Percentiles rank a stretch among this genome's conserved stretches.
phyloP scores from a whole-genome alignment of 2,888 invertebrate species.

The Leptura quadrifasciata region DNA sequence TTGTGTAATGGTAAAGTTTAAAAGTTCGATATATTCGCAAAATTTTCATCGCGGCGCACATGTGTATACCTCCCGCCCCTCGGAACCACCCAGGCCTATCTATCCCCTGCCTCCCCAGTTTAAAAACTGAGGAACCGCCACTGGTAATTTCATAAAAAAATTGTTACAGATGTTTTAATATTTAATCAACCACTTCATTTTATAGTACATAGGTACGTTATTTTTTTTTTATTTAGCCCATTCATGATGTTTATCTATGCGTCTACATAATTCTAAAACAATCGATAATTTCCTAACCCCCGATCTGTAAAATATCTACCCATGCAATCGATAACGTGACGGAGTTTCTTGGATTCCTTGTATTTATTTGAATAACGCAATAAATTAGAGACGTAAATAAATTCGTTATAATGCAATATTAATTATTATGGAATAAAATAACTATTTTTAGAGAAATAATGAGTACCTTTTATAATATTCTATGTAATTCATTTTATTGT shows the following conservation, averaged over 20 bases:
- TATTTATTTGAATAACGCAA: background rate
- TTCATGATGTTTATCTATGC: background rate
- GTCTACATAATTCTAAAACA: background rate
- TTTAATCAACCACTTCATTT: too few relatives aligned
- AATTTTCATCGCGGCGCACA: too few relatives aligned
- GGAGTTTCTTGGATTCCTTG: background rate
- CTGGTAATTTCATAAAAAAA: too few relatives aligned
- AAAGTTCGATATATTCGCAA: too few relatives aligned
- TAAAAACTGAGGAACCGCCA: too few relatives aligned
- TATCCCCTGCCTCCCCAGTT: too few relatives aligned
- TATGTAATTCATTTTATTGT: too few relatives aligned
- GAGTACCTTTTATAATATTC: background rate
- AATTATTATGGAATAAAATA: background rate
- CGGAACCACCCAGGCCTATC: too few relatives aligned
- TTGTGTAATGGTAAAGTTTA: too few relatives aligned
- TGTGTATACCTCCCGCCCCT: too few relatives aligned
- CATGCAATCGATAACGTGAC: background rate
- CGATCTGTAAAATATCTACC: background rate
- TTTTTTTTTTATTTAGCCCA: background rate
- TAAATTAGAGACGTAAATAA: background rate
- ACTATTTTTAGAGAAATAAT: background rate
- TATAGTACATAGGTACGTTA: too few relatives aligned
- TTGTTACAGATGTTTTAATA: too few relatives aligned
- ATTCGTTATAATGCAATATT: background rate
- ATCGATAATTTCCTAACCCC: background rate